Base-by-base conservation (phyloP, 2,113 vertebrate genomes). In the Turdus rufiventris region DNA sequence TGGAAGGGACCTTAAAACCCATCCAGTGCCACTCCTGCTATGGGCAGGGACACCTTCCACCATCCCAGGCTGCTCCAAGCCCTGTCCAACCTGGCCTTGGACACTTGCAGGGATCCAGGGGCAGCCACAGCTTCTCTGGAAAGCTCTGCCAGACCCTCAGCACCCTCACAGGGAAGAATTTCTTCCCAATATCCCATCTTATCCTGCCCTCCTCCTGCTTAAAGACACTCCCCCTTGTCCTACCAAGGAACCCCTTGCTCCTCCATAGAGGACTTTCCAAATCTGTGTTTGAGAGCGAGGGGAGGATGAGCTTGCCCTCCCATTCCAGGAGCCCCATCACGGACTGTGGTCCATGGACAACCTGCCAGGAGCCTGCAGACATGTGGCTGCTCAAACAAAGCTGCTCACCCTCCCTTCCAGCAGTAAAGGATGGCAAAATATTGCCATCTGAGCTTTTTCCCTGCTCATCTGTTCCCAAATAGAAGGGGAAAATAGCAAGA, bases 11-110 rank as follows among this genome's bases (percentile, higher is more conserved):
- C 17, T 26, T 33, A 75, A 31, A 73, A 3, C 5, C 2, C 23
- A 38, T 7, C 28, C 19, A 3, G 4, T n/a, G 0, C 45, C 45
- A 73, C 14, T 8, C 15, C 12, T 66, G 23, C 18, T 19, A 14
- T 17, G 33, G 50, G 6, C 60, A 74, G 45, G 28, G 60, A 68
- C 78, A 82, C 5, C 3, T 82, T 3, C 24, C 47, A 23, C 11
- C 7, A 0, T 0, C 25, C 62, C 78, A 68, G 47, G 8, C 0
- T 18, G 8, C 14, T 54, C 70, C 70, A 21, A 81, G 17, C 33
- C 28, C 26, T 0, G 0, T 53, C 33, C 38, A 86, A 0, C 5
- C 61, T 75, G 20, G 17, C 17, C 29, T 61, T 7, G 47, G 17
- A 5, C 40, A 54, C 24, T 54, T 1, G 9, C 78, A 89, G 40